Percentiles rank a stretch among this genome's conserved stretches.
phyloP scores from a whole-genome alignment of 2,888 invertebrate species.

The Bedellia somnulentella region DNA sequence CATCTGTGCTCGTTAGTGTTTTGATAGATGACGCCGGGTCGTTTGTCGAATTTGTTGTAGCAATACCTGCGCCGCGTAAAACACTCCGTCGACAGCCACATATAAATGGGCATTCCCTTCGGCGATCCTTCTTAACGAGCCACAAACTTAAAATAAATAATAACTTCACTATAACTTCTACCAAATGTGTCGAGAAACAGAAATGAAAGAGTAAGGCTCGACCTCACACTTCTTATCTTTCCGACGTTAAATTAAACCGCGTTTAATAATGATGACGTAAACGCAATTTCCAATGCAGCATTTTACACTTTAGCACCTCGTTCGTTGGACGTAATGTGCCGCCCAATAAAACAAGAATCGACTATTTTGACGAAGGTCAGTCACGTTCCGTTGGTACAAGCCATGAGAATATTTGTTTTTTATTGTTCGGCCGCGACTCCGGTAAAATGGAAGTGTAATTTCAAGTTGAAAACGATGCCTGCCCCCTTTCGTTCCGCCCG shows the following conservation, averaged over 20 bases:
- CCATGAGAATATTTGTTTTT: constrained; percentile 63
- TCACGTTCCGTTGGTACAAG: constrained; percentile 58
- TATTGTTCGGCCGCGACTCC: constrained; percentile 47
- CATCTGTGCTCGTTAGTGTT: constrained; percentile 55
- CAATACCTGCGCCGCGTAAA: constrained; percentile 31
- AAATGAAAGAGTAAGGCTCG: too few species aligned
- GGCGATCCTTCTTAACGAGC: constrained; percentile 57
- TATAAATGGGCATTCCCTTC: constrained; percentile 55
- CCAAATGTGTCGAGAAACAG: too few species aligned
- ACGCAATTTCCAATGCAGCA: constrained; percentile 50
- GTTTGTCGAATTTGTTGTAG: constrained; percentile 52
- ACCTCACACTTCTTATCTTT: too few species aligned
- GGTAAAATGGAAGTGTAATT: constrained; percentile 59
- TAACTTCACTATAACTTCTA: too few species aligned
- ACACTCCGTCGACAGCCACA: constrained; percentile 47
- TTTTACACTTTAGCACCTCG: constrained; percentile 60
- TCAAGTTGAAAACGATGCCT: constrained; percentile 57
- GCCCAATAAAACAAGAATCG: constrained; percentile 53
- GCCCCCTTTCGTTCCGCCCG: constrained; percentile 61
- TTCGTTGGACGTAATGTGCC: constrained; percentile 38
- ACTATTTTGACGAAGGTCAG: constrained; percentile 59
- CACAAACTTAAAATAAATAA: too few species aligned
- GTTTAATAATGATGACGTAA: constrained; percentile 54
- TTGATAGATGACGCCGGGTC: constrained; percentile 57
- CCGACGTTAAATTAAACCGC: too few species aligned